Conservation (phyloP, 1,140 invertebrate genomes). For the Dryas iulia region DNA sequence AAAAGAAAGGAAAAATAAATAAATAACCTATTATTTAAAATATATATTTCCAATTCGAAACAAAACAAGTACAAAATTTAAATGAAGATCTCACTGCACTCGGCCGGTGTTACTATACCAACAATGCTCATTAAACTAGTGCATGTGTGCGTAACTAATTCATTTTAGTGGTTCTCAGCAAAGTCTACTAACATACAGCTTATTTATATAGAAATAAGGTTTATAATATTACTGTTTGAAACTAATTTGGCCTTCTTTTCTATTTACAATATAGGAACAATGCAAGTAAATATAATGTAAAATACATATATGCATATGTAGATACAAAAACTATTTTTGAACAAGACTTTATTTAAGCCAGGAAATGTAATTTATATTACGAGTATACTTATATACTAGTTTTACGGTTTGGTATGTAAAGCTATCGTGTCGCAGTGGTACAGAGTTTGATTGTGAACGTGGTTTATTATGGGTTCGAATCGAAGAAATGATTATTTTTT, state of each 20-base stretch:
- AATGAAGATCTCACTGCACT: conserved; percentile 36
- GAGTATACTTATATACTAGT: not conserved
- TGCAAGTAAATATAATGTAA: not conserved
- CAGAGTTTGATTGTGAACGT: too few relatives aligned
- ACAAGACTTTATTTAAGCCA: not conserved
- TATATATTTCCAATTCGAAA: conserved; percentile 14
- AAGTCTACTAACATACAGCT: not conserved
- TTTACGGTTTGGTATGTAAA: too few relatives aligned
- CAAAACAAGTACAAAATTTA: conserved; percentile 31
- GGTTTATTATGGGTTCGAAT: too few relatives aligned
- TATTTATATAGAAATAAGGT: not conserved
- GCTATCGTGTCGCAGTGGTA: too few relatives aligned
- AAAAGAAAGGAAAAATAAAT: too few relatives aligned
- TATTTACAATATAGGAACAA: not conserved
- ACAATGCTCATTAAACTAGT: conserved; percentile 48
- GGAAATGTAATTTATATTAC: not conserved
- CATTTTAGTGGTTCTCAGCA: not conserved
- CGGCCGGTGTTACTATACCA: conserved; percentile 48
- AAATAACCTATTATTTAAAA: too few relatives aligned
- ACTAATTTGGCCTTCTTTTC: not conserved
- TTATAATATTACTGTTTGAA: not conserved
- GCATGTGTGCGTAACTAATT: conserved; percentile 68
- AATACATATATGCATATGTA: not conserved
- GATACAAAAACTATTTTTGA: not conserved
- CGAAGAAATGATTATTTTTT: too few relatives aligned